phyloP scores from a whole-genome alignment of 2,113 vertebrate genomes.

The Percina caprodes region DNA sequence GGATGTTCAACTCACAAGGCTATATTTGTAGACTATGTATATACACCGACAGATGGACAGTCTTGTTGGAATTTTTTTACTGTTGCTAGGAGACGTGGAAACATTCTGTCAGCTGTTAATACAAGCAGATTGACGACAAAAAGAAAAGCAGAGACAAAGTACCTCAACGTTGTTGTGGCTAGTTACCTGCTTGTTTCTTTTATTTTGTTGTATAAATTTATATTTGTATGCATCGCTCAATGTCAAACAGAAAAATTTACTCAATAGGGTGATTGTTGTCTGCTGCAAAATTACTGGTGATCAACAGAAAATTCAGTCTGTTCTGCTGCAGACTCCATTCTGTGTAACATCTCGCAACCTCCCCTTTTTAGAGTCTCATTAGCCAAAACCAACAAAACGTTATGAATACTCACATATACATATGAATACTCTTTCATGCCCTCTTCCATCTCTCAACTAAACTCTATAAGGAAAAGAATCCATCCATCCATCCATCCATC shows the following conservation, averaged over 20 bases:
- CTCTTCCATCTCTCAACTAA: background rate
- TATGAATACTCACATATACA: too few species aligned
- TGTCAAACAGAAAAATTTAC: background rate
- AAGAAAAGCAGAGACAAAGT: constrained; percentile 12
- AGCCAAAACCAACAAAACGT: background rate
- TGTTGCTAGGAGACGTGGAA: constrained; percentile 68
- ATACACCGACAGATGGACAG: constrained; percentile 65
- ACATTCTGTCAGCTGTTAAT: constrained; percentile 57
- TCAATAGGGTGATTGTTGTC: background rate
- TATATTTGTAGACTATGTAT: constrained; percentile 60
- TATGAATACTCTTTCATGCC: background rate
- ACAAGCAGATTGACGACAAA: constrained; percentile 55
- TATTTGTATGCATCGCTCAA: background rate
- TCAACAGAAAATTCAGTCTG: too few species aligned
- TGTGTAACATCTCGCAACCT: too few species aligned
- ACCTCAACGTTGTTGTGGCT: background rate
- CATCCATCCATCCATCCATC: too few species aligned
- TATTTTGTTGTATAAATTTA: background rate
- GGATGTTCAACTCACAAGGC: constrained; percentile 32
- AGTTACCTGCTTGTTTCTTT: background rate
- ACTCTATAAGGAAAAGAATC: background rate
- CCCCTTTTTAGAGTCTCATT: too few species aligned
- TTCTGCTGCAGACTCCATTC: too few species aligned
- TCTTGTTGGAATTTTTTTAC: constrained; percentile 64
- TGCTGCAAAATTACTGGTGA: background rate